A percentile compares a stretch with the other conserved stretches of the same genome.
Evolutionary conservation across 92 coral and sea anemone species (phyloP).

Genomic region (Hydrozoanthus gracilis): DNA sequence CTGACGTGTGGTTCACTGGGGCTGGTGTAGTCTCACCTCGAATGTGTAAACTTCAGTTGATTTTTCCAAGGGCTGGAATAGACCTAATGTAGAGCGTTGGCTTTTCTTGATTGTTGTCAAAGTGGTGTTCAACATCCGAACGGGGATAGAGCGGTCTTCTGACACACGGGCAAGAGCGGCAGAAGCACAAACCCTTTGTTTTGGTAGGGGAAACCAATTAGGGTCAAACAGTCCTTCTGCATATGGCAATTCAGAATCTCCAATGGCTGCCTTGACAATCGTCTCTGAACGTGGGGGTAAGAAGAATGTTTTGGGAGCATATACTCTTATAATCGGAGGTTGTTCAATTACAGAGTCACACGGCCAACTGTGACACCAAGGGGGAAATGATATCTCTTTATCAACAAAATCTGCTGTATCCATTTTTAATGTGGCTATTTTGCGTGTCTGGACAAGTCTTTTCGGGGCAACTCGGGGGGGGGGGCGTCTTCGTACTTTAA

Average conservation of each 20-base stretch:
- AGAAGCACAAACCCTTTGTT: not conserved
- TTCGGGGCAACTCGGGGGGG: too few relatives aligned
- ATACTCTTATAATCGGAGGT: too few relatives aligned
- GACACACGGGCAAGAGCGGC: not conserved
- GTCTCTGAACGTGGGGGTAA: conserved; percentile 3
- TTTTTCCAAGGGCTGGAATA: not conserved
- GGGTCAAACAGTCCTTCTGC: not conserved
- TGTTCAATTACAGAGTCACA: too few relatives aligned
- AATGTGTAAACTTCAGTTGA: not conserved
- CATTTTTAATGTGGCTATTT: too few relatives aligned
- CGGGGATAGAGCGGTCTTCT: not conserved
- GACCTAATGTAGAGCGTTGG: conserved; percentile 9
- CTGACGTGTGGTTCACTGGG: too few relatives aligned
- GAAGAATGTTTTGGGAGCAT: not conserved
- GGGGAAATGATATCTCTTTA: too few relatives aligned
- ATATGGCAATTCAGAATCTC: not conserved
- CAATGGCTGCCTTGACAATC: not conserved
- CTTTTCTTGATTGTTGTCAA: not conserved
- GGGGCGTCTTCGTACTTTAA: too few relatives aligned
- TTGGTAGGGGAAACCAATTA: not conserved
- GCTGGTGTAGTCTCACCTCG: too few relatives aligned
- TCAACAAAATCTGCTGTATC: too few relatives aligned
- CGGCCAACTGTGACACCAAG: too few relatives aligned
- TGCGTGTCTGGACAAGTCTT: too few relatives aligned
- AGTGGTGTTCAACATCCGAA: conserved; percentile 8